A percentile compares a stretch with the other conserved stretches of the same genome.
Conservation (phyloP, 2,797 vertebrate genomes). For the Rhinogobio ventralis region DNA sequence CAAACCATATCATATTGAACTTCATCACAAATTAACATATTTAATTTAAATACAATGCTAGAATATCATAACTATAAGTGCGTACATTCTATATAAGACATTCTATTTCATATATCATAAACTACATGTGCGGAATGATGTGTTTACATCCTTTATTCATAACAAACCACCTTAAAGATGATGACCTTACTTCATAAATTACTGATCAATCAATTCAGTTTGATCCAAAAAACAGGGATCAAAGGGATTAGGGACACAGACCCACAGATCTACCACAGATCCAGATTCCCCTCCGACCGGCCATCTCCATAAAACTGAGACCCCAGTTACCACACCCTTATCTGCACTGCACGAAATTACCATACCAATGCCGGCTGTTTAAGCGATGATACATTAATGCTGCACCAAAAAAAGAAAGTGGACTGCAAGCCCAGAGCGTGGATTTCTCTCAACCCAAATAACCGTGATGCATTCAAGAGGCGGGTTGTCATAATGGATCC, state of each 20-base stretch:
- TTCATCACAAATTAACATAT: not conserved
- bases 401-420: slow-evolving; percentile 70
- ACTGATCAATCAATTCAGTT: slow-evolving; percentile 17
- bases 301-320: slow-evolving; percentile 35
- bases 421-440: slow-evolving; percentile 73
- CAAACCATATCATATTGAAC: slow-evolving; percentile 9
- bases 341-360: slow-evolving; percentile 84
- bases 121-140: too few species aligned
- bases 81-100: too few species aligned
- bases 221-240: not conserved
- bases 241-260: slow-evolving; percentile 14
- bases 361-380: slow-evolving; percentile 52
- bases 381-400: slow-evolving; percentile 49
- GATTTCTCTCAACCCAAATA: slow-evolving; percentile 87
- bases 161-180: slow-evolving; percentile 5
- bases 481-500: slow-evolving; percentile 80
- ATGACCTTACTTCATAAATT: not conserved
- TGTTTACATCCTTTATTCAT: slow-evolving; percentile 17
- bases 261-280: not conserved
- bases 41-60: not conserved
- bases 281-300: slow-evolving; percentile 1
- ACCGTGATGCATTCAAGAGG: slow-evolving; percentile 86
- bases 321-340: slow-evolving; percentile 62
- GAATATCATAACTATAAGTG: not conserved
- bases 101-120: not conserved